Evolutionary conservation across 2,888 invertebrate genomes (phyloP).

Genomic region (Acanthosepion lycidas): DNA sequence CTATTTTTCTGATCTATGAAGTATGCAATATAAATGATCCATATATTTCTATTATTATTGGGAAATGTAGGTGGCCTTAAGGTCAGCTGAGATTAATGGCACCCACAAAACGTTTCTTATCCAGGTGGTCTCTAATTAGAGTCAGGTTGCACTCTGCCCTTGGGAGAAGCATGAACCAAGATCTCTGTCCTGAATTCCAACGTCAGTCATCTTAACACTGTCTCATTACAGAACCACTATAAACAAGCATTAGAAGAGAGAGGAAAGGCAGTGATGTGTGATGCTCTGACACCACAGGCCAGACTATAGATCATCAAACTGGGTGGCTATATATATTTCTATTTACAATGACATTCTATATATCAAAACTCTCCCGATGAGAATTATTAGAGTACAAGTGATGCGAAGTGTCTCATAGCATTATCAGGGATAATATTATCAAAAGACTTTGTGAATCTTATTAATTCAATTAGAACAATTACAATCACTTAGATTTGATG

Average conservation of each 20-base stretch:
- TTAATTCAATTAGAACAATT: background rate
- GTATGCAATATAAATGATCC: background rate
- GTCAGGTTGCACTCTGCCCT: background rate
- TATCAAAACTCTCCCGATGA: background rate
- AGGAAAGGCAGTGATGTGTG: background rate
- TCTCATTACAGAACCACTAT: background rate
- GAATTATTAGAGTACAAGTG: background rate
- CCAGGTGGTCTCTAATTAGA: background rate
- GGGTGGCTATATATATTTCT: background rate
- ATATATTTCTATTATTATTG: background rate
- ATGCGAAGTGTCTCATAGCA: background rate
- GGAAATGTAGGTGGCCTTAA: slow-evolving; percentile 33
- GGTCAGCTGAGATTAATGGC: background rate
- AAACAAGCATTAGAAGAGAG: background rate
- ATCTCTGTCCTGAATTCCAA: background rate
- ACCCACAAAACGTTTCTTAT: background rate
- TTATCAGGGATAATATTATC: background rate
- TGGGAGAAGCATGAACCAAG: background rate
- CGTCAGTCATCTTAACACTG: background rate
- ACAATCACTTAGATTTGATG: too few relatives aligned
- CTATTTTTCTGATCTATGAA: background rate
- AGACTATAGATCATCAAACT: background rate
- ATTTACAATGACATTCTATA: background rate
- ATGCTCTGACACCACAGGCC: background rate
- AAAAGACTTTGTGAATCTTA: background rate